phyloP scores from a whole-genome alignment of 2,797 vertebrate species.

The Tachyglossus aculeatus region DNA sequence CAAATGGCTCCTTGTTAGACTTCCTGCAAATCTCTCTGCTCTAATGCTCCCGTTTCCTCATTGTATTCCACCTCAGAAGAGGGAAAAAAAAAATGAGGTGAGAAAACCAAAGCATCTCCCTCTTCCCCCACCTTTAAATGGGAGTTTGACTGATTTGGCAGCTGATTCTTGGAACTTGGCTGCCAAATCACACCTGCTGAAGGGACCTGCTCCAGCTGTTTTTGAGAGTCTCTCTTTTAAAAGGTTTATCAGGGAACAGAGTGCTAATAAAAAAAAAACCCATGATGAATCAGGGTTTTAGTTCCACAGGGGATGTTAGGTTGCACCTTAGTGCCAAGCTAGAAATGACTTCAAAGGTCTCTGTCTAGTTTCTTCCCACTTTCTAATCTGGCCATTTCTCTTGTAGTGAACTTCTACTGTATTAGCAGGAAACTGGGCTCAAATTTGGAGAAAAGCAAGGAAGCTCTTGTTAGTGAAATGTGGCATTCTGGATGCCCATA shows the following conservation, averaged over 20 bases:
- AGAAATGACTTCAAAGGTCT: too few relatives aligned
- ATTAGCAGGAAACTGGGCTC: too few relatives aligned
- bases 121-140: slow-evolving; percentile 25
- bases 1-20: too few relatives aligned
- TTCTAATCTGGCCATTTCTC: too few relatives aligned
- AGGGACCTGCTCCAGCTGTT: slow-evolving; percentile 47
- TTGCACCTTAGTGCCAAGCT: too few relatives aligned
- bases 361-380: too few relatives aligned
- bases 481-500: too few relatives aligned
- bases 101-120: slow-evolving; percentile 23
- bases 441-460: too few relatives aligned
- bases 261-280: slow-evolving; percentile 51
- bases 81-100: slow-evolving; percentile 7
- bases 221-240: slow-evolving; percentile 12
- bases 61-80: slow-evolving; percentile 3
- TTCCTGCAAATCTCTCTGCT: too few relatives aligned
- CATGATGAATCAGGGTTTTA: slow-evolving; percentile 55
- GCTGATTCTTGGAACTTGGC: slow-evolving; percentile 30
- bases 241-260: slow-evolving; percentile 47
- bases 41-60: neutral
- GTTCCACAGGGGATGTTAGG: too few relatives aligned
- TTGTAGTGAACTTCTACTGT: too few relatives aligned
- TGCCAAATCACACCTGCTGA: slow-evolving; percentile 51
- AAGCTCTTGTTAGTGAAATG: too few relatives aligned
- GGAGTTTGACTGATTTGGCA: slow-evolving; percentile 21